Conservation (phyloP, 2,888 invertebrate genomes). For the Volucella zonaria region DNA sequence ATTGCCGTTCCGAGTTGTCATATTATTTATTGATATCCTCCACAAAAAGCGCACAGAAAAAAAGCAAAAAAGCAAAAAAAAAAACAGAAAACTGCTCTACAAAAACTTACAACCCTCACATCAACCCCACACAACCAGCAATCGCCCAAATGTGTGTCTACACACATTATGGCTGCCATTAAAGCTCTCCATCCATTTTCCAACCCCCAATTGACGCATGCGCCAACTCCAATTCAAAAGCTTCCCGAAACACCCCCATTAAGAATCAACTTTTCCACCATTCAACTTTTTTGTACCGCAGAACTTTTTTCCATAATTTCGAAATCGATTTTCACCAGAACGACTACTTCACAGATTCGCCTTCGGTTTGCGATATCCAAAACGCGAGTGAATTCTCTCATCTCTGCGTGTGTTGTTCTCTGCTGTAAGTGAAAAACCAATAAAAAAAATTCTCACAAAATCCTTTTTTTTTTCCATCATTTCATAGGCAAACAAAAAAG, state of each 20-base stretch:
- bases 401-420: constrained; percentile 72
- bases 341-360: constrained; percentile 66
- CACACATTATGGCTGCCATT: constrained; percentile 57
- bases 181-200: constrained; percentile 44
- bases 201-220: constrained; percentile 37
- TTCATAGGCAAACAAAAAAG: neutral
- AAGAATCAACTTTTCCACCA: constrained; percentile 31
- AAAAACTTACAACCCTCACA: constrained; percentile 46
- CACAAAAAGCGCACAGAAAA: constrained; percentile 38
- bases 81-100: constrained; percentile 36
- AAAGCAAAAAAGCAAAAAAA: constrained; percentile 25
- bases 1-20: constrained; percentile 60
- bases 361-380: constrained; percentile 63
- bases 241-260: constrained; percentile 8
- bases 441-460: constrained; percentile 19
- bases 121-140: constrained; percentile 14
- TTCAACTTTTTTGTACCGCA: constrained; percentile 22
- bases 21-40: constrained; percentile 52
- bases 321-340: constrained; percentile 73
- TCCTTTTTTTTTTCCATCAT: neutral
- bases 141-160: constrained; percentile 44
- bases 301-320: constrained; percentile 69
- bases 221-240: constrained; percentile 52
- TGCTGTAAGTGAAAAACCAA: constrained; percentile 52
- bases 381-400: constrained; percentile 73